A percentile compares a stretch with the other conserved stretches of the same genome.
phyloP scores from a whole-genome alignment of 2,888 invertebrate genomes.

The Alentia gelatinosa region DNA sequence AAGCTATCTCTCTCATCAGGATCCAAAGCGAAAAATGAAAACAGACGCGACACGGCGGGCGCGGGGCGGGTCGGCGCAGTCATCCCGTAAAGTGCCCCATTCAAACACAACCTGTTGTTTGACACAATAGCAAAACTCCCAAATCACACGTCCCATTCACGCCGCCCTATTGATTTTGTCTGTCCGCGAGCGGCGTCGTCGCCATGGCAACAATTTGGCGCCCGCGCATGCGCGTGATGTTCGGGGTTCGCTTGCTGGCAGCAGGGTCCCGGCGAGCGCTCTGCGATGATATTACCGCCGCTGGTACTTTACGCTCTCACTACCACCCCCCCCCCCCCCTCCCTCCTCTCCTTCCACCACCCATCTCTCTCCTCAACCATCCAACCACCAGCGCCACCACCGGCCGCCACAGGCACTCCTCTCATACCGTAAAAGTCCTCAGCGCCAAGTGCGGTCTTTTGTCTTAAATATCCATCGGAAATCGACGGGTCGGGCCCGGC shows the following conservation, averaged over 20 bases:
- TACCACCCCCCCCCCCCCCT: neutral
- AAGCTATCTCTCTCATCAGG: constrained; percentile 32
- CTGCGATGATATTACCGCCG: too few species aligned
- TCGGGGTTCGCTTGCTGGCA: neutral
- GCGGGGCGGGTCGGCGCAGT: neutral
- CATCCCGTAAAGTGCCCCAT: constrained; percentile 48
- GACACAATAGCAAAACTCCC: constrained; percentile 44
- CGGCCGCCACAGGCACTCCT: neutral
- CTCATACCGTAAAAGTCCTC: neutral
- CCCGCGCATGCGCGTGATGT: neutral
- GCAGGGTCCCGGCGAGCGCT: neutral
- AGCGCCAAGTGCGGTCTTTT: neutral
- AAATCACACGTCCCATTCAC: constrained; percentile 45
- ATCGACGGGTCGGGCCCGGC: neutral
- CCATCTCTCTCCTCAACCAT: neutral
- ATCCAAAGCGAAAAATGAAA: constrained; percentile 22
- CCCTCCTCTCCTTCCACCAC: neutral
- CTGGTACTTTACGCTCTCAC: too few species aligned
- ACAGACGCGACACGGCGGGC: constrained; percentile 20
- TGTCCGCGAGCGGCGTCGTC: neutral
- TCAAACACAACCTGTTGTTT: constrained; percentile 44
- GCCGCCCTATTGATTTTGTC: neutral
- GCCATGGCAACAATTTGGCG: constrained; percentile 16
- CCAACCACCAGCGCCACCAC: neutral
- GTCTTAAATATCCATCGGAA: constrained; percentile 47